Percentiles rank a stretch among this genome's conserved stretches.
These are phyloP conservation scores for Melanocharis versteri DNA, from an alignment of 2,113 vertebrate genomes.

Conservation along the genomic window DNA sequence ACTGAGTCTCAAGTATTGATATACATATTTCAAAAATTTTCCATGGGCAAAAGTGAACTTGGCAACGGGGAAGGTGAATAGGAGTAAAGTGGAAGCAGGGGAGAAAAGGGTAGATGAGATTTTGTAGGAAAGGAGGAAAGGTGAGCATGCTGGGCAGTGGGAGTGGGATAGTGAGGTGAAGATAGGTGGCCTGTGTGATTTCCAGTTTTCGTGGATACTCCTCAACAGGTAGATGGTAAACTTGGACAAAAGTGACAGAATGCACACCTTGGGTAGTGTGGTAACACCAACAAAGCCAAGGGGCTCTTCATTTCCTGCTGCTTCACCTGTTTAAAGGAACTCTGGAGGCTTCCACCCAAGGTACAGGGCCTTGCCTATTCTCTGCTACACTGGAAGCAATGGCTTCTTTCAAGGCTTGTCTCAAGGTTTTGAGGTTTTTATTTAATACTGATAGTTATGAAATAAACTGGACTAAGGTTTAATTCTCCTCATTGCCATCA, in stretches of 20 bases:
- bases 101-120: not conserved
- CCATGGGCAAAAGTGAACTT: not conserved
- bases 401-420: not conserved
- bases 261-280: not conserved
- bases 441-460: not conserved
- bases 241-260: not conserved
- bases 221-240: not conserved
- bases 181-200: not conserved
- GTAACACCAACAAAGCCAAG: not conserved
- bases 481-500: not conserved
- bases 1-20: not conserved
- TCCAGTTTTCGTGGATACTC: not conserved
- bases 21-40: not conserved
- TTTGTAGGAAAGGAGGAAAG: not conserved
- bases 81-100: not conserved
- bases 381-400: not conserved
- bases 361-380: not conserved
- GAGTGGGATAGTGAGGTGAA: not conserved
- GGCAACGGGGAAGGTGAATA: not conserved
- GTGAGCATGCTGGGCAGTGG: fast-evolving
- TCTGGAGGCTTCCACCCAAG: not conserved
- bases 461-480: not conserved
- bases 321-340: not conserved
- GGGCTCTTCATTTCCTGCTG: not conserved
- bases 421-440: not conserved